phyloP scores from a whole-genome alignment of 2,888 invertebrate genomes.

The Tuberolachnus salignus region DNA sequence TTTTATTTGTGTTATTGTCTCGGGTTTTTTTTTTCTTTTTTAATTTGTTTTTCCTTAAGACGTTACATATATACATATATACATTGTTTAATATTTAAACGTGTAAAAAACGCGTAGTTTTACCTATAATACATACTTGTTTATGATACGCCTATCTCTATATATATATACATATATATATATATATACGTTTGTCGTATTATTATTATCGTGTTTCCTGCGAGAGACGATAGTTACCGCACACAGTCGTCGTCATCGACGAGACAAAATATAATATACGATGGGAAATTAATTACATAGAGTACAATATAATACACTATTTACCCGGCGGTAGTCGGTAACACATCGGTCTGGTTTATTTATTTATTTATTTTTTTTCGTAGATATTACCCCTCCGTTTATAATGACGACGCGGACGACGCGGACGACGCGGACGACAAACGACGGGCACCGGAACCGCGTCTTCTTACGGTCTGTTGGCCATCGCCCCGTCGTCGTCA shows the following conservation, averaged over 20 bases:
- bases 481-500: neutral
- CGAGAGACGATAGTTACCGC: constrained; percentile 17
- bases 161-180: too few species aligned
- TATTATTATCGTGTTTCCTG: constrained; percentile 55
- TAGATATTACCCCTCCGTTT: constrained; percentile 7
- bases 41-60: constrained; percentile 10
- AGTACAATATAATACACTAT: too few species aligned
- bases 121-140: neutral
- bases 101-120: neutral
- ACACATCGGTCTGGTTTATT: constrained; percentile 14
- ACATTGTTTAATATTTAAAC: too few species aligned
- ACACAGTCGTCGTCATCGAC: constrained; percentile 13
- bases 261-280: neutral
- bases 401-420: constrained; percentile 23
- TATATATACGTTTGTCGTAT: too few species aligned
- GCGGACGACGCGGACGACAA: constrained; percentile 17
- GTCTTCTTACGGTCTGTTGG: constrained; percentile 55
- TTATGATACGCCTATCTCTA: neutral
- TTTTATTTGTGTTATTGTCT: neutral
- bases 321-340: too few species aligned
- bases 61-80: too few species aligned
- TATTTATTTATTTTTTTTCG: neutral
- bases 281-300: constrained; percentile 55
- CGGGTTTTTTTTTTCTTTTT: too few species aligned
- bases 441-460: constrained; percentile 43